Conservation (phyloP, 2,113 vertebrate species). For the Coptodon rendalli region DNA sequence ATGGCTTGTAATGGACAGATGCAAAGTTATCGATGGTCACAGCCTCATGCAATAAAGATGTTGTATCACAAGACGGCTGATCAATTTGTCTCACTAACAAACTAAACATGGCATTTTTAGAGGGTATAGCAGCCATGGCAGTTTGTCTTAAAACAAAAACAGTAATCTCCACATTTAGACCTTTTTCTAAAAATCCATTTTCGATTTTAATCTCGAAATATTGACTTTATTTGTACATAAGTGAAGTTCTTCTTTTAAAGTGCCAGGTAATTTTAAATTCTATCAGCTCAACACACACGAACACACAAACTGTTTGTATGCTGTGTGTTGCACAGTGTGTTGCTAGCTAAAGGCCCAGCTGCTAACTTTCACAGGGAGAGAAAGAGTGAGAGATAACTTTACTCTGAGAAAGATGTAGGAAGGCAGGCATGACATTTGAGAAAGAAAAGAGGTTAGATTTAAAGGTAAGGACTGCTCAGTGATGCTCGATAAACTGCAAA, state of each 20-base stretch:
- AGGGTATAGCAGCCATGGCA: background rate
- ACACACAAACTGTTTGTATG: too few relatives aligned
- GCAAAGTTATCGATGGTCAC: accelerated
- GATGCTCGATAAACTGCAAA: too few relatives aligned
- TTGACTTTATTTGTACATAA: too few relatives aligned
- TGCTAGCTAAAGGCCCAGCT: too few relatives aligned
- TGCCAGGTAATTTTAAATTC: background rate
- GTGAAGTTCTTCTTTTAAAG: too few relatives aligned
- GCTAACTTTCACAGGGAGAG: too few relatives aligned
- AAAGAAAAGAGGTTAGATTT: too few relatives aligned
- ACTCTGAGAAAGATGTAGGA: too few relatives aligned
- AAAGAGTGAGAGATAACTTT: too few relatives aligned
- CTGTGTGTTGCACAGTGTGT: too few relatives aligned
- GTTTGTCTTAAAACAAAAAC: accelerated
- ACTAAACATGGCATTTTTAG: accelerated
- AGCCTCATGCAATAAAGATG: accelerated
- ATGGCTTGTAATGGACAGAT: accelerated
- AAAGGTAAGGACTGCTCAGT: too few relatives aligned
- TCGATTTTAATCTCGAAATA: accelerated
- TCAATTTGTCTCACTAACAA: background rate
- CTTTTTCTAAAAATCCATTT: background rate
- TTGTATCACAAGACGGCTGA: accelerated
- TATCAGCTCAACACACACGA: accelerated
- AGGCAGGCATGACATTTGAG: too few relatives aligned
- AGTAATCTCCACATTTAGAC: background rate